phyloP scores from a whole-genome alignment of 2,113 vertebrate genomes.

The Corythornis cristatus region DNA sequence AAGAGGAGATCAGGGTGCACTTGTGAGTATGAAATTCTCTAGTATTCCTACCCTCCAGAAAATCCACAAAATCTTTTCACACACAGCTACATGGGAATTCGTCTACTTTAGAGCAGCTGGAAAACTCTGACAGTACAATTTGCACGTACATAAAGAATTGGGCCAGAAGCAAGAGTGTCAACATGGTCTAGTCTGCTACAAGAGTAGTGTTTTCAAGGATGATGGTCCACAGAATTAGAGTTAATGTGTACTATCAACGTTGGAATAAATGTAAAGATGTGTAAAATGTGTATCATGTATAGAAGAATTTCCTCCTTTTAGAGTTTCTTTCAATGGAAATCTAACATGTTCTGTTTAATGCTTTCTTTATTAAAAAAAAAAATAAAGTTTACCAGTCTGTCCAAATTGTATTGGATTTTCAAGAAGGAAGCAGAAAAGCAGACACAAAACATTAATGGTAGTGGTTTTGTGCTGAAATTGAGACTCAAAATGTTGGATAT shows the following conservation, averaged over 20 bases:
- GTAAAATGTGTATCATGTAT: rapidly evolving
- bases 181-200: background rate
- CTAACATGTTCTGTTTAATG: background rate
- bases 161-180: background rate
- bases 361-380: background rate
- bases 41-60: background rate
- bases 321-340: background rate
- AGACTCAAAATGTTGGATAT: background rate
- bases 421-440: background rate
- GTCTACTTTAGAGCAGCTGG: background rate
- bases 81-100: background rate
- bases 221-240: background rate
- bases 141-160: background rate
- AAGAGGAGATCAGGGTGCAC: conserved; percentile 83
- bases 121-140: background rate
- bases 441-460: background rate
- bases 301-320: background rate
- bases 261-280: background rate
- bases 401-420: background rate
- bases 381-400: background rate
- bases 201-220: background rate
- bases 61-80: background rate
- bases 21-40: conserved; percentile 72
- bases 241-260: background rate
- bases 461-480: background rate